Conservation (phyloP, 1,140 invertebrate species). For the Hylaeus anthracinus region DNA sequence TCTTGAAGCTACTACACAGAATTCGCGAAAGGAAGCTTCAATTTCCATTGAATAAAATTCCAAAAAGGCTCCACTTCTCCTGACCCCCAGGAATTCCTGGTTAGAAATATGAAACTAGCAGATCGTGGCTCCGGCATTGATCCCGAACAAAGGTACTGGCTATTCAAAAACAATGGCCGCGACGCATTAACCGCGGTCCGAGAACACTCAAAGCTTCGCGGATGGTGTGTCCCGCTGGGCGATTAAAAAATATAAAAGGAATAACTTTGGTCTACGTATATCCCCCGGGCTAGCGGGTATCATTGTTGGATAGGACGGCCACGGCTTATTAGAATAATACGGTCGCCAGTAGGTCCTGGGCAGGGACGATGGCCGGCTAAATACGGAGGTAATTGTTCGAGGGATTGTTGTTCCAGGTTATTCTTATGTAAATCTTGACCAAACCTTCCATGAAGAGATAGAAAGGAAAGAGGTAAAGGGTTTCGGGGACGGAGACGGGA, state of each 20-base stretch:
- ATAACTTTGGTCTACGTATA: conserved; percentile 45
- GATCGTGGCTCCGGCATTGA: too few relatives aligned
- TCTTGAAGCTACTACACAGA: too few relatives aligned
- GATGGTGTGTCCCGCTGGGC: conserved; percentile 13
- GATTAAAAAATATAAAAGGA: conserved; percentile 55
- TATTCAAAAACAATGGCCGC: conserved; percentile 31
- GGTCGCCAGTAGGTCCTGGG: conserved; percentile 57
- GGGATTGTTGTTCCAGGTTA: conserved; percentile 77
- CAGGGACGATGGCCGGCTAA: conserved; percentile 64
- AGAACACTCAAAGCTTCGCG: background rate
- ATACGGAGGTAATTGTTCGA: conserved; percentile 76
- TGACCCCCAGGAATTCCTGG: too few relatives aligned
- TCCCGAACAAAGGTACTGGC: conserved; percentile 13
- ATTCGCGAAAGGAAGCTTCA: too few relatives aligned
- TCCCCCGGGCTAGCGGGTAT: conserved; percentile 42
- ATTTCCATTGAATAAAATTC: too few relatives aligned
- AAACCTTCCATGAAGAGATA: conserved; percentile 61
- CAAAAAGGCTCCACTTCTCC: too few relatives aligned
- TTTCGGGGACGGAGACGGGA: too few relatives aligned
- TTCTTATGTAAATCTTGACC: conserved; percentile 80
- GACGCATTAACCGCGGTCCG: conserved; percentile 34
- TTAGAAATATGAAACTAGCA: too few relatives aligned
- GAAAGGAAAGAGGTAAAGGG: background rate
- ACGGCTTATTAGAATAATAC: conserved; percentile 77
- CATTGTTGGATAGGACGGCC: conserved; percentile 61